phyloP scores from a whole-genome alignment of 2,888 invertebrate genomes.

The Amblyteles armatorius region DNA sequence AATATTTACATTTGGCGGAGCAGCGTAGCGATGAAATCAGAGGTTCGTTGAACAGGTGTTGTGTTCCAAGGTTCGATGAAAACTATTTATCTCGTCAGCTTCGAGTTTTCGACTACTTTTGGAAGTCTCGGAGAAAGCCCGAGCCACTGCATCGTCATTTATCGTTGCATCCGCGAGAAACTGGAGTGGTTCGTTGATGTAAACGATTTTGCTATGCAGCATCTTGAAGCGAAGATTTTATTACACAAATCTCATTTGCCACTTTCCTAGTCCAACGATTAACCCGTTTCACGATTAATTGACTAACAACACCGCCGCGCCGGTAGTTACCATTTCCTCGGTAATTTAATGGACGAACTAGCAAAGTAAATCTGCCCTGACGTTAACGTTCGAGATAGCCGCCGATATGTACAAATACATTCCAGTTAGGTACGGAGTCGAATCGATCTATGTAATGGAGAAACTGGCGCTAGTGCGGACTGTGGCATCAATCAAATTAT shows the following conservation, averaged over 20 bases:
- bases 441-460: not conserved
- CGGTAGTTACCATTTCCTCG: not conserved
- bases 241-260: not conserved
- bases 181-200: not conserved
- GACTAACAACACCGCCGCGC: not conserved
- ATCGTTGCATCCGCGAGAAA: not conserved
- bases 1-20: too few species aligned
- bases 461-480: slow-evolving; percentile 10
- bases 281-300: not conserved
- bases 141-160: not conserved
- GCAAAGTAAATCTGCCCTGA: slow-evolving; percentile 1
- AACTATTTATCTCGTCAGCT: not conserved
- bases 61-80: not conserved
- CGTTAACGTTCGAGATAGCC: not conserved
- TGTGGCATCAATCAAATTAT: slow-evolving; percentile 40
- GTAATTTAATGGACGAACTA: not conserved
- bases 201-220: not conserved
- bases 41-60: not conserved
- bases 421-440: not conserved
- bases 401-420: not conserved
- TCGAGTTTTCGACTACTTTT: not conserved
- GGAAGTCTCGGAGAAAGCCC: not conserved
- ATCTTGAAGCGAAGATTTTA: not conserved
- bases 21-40: not conserved
- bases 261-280: not conserved